These are phyloP conservation scores for Isurus oxyrinchus DNA, from an alignment of 2,113 vertebrate species.

Conservation along the genomic window DNA sequence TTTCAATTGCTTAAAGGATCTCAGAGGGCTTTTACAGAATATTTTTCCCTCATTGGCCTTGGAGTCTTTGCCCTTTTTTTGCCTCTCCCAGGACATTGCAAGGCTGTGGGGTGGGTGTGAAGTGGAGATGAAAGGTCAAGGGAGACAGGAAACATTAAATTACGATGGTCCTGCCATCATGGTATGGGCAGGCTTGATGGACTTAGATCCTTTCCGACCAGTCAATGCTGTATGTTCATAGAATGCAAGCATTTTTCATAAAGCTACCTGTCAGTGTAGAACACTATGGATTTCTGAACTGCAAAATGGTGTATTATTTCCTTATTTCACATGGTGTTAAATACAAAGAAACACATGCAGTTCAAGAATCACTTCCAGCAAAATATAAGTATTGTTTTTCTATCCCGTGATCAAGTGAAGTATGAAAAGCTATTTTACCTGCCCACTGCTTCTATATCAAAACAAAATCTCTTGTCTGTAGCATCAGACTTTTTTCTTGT, in stretches of 20 bases:
- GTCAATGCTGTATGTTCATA: not conserved
- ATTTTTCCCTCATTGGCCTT: not conserved
- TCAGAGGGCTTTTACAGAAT: not conserved
- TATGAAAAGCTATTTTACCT: conserved; percentile 58
- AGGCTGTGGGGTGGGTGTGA: not conserved
- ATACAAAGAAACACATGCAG: not conserved
- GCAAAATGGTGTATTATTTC: not conserved
- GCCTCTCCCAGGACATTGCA: not conserved
- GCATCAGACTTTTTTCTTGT: conserved; percentile 75
- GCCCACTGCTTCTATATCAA: conserved; percentile 87
- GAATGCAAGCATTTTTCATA: not conserved
- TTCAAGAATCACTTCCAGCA: not conserved
- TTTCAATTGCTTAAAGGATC: not conserved
- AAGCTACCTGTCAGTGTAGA: not conserved
- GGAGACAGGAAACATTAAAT: not conserved
- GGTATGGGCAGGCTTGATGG: not conserved
- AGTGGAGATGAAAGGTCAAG: not conserved
- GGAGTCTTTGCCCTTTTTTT: not conserved
- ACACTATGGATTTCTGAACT: conserved; percentile 13
- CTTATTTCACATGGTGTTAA: not conserved
- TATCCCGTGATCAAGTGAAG: not conserved
- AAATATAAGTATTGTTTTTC: not conserved
- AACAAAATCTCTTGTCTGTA: conserved; percentile 86
- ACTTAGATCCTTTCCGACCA: not conserved
- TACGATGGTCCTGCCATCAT: not conserved